These are phyloP conservation scores for Chelmon rostratus DNA, from an alignment of 2,797 vertebrate genomes.

Conservation along the genomic window DNA sequence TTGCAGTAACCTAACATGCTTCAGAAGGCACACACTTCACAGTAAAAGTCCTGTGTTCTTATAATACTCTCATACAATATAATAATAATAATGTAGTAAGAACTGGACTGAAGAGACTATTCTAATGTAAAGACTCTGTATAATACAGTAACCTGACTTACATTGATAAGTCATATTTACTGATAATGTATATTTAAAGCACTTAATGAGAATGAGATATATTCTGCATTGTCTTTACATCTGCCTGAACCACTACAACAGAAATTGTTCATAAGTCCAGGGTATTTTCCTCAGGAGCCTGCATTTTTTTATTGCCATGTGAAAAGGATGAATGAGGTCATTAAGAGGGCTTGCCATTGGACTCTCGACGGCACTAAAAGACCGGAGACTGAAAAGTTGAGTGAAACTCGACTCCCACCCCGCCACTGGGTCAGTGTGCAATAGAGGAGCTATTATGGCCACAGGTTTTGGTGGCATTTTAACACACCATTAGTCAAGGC, in stretches of 20 bases:
- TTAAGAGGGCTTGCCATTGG: not conserved
- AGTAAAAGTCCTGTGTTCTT: not conserved
- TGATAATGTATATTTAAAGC: not conserved
- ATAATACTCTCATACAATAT: not conserved
- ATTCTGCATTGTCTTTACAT: not conserved
- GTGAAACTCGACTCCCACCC: not conserved
- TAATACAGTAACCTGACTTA: not conserved
- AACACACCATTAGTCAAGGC: too few species aligned
- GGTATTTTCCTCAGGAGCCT: not conserved
- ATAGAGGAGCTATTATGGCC: not conserved
- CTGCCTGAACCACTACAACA: not conserved
- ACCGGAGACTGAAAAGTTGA: not conserved
- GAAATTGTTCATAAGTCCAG: not conserved
- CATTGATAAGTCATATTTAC: not conserved
- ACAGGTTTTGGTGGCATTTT: not conserved
- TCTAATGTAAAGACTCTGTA: not conserved
- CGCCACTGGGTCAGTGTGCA: too few species aligned
- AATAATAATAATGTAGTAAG: not conserved
- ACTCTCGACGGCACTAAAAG: not conserved
- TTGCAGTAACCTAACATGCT: not conserved
- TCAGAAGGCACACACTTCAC: not conserved
- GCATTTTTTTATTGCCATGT: not conserved
- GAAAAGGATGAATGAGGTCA: slow-evolving; percentile 26
- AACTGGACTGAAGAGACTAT: not conserved
- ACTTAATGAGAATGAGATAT: not conserved